Percentiles rank a stretch among this genome's conserved stretches.
Evolutionary conservation across 2,113 vertebrate species (phyloP).

Genomic region (Thermophis baileyi): DNA sequence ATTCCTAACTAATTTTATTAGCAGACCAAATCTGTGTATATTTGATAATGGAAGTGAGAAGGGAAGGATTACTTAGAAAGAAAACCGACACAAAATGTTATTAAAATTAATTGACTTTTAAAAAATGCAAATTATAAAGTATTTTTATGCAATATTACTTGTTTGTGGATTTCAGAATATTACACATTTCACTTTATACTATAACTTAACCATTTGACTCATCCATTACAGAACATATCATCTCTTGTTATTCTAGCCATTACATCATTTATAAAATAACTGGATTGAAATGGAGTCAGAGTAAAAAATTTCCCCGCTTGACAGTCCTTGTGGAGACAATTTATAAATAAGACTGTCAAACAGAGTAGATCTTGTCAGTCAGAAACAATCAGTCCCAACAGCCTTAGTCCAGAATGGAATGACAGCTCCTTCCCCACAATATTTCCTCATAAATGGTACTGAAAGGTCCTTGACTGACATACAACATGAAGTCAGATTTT

Average conservation of each 20-base stretch:
- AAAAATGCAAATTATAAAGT: not conserved
- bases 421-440: not conserved
- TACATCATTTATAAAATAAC: not conserved
- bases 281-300: not conserved
- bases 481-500: not conserved
- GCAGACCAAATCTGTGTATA: not conserved
- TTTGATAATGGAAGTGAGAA: not conserved
- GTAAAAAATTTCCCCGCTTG: not conserved
- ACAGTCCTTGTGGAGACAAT: not conserved
- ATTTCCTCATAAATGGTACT: not conserved
- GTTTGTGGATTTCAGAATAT: not conserved
- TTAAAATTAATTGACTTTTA: not conserved
- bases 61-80: not conserved
- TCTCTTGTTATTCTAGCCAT: not conserved
- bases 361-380: not conserved
- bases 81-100: not conserved
- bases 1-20: not conserved
- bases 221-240: not conserved
- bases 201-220: not conserved
- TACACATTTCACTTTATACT: not conserved
- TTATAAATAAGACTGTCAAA: not conserved
- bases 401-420: not conserved
- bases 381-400: not conserved
- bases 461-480: not conserved
- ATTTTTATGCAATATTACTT: not conserved